phyloP scores from a whole-genome alignment of 2,797 vertebrate species.

The Serranus cabrilla region DNA sequence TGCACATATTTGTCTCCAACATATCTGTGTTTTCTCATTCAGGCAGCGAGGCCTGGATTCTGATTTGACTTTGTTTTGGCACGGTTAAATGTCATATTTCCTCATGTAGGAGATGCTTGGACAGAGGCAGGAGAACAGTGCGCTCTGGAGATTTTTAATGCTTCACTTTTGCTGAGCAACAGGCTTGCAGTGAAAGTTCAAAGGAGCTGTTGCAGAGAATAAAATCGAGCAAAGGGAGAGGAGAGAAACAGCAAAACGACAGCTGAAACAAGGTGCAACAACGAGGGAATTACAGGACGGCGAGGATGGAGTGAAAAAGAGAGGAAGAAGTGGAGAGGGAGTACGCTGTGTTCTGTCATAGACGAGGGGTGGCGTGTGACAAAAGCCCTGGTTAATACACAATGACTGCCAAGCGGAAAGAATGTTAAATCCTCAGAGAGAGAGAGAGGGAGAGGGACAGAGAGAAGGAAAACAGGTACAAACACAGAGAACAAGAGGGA shows the following conservation, averaged over 20 bases:
- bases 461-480: conserved; percentile 57
- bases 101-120: not conserved
- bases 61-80: not conserved
- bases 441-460: conserved; percentile 31
- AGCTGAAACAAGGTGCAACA: conserved; percentile 16
- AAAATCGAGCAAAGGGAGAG: not conserved
- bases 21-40: not conserved
- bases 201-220: conserved; percentile 49
- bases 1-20: not conserved
- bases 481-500: conserved; percentile 57
- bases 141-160: conserved; percentile 20
- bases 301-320: conserved; percentile 31
- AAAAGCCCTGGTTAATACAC: conserved; percentile 81
- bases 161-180: conserved; percentile 57
- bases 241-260: conserved; percentile 1
- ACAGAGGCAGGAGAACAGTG: conserved; percentile 2
- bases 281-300: not conserved
- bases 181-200: conserved; percentile 43
- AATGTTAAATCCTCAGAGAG: conserved; percentile 82
- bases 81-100: conserved; percentile 18
- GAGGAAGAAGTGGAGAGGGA: conserved; percentile 21
- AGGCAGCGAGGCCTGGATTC: not conserved
- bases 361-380: conserved; percentile 74
- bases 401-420: conserved; percentile 83
- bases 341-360: conserved; percentile 62